Percentiles rank a stretch among this genome's conserved stretches.
Conservation (phyloP, 2,113 vertebrate species). For the Burhinus bistriatus region DNA sequence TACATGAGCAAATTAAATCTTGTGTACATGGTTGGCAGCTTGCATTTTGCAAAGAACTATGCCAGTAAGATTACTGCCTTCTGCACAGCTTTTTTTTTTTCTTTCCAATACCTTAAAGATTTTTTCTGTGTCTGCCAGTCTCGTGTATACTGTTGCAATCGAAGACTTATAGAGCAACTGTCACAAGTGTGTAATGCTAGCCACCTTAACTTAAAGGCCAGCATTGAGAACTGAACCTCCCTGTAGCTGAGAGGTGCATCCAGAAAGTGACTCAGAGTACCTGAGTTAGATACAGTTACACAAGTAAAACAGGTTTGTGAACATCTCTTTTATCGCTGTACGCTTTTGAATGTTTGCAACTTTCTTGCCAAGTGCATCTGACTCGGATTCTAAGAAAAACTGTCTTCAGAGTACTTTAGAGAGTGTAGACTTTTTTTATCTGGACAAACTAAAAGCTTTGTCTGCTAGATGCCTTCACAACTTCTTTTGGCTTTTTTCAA, state of each 20-base stretch:
- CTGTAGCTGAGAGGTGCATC: neutral
- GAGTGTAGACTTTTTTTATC: neutral
- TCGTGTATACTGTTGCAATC: neutral
- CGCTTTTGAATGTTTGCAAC: neutral
- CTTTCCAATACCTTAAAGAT: neutral
- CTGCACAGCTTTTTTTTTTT: neutral
- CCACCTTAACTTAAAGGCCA: neutral
- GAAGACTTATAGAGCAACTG: neutral
- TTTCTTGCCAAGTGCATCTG: neutral
- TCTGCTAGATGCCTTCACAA: neutral
- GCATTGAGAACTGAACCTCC: neutral
- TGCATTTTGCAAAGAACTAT: neutral
- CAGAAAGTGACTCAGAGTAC: neutral
- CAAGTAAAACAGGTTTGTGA: neutral
- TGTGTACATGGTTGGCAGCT: neutral
- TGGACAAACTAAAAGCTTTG: neutral
- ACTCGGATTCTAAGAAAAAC: neutral
- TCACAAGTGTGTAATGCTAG: accelerated
- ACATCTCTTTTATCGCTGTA: neutral
- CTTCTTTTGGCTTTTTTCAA: neutral
- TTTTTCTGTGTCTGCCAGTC: neutral
- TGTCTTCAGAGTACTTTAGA: neutral
- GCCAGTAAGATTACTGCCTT: neutral
- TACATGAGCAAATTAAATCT: neutral
- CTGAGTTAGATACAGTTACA: neutral